Base-by-base conservation (phyloP, 1,140 invertebrate genomes). In the Ceratitis capitata region DNA sequence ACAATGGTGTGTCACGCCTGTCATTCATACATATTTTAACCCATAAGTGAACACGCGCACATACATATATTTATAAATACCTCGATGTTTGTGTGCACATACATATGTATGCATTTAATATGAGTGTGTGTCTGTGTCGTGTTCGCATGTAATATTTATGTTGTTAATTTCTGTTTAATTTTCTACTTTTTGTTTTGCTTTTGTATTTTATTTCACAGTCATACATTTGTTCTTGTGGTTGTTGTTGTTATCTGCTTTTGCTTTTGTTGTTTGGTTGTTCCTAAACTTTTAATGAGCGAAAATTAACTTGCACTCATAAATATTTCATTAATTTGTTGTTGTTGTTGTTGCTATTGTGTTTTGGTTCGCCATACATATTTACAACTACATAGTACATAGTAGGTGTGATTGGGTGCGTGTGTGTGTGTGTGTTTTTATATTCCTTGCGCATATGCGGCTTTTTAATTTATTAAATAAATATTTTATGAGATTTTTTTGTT, bases 121-220 rank as follows among this genome's bases (percentile, higher is more conserved):
- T n/a, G n/a, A n/a, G n/a, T n/a, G n/a, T n/a, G n/a, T n/a, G n/a
- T n/a, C n/a, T n/a, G n/a, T n/a, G n/a, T n/a, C n/a, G n/a, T n/a
- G 29, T 82, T 53, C 23, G 49, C 39, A 82, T 35, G 78, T 47
- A 49, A 47, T 49, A 47, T 47, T 82, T 82, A 53, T 53, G 78
- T 32, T 53, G 49, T 82, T 82, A 82, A 82, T 69, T 69, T 69
- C 61, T 69, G 61, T 69, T 69, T 69, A 69, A 69, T 69, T 69
- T 69, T 69, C 61, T 69, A 64, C 61, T 64, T 53, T 64, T 64
- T 35, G 29, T 39, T 69, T 69, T 29, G 32, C 26, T 69, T 69
- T 29, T 39, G 61, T 56, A 23, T 23, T 7, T n/a, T 56, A 56
- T 56, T 56, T 56, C 23, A 7, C n/a, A 19, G 49, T 0, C 10